phyloP scores from a whole-genome alignment of 2,797 vertebrate genomes.

The Cirrhinus molitorella region DNA sequence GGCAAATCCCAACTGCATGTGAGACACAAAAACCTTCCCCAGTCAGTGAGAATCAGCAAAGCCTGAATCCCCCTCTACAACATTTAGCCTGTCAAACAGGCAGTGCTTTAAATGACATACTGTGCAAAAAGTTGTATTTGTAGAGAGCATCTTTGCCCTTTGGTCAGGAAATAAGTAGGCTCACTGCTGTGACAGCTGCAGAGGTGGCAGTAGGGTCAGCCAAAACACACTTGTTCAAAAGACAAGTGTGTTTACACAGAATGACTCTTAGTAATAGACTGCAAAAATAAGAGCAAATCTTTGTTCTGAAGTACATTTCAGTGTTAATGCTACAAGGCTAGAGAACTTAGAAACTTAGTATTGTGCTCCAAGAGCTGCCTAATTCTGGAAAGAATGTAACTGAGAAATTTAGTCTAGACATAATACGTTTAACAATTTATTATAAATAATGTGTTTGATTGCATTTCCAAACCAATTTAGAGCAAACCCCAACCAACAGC shows the following conservation, averaged over 20 bases:
- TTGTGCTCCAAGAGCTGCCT: background rate
- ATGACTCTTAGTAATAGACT: conserved; percentile 14
- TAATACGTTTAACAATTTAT: conserved; percentile 9
- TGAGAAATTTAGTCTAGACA: conserved; percentile 13
- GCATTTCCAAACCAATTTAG: background rate
- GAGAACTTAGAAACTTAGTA: background rate
- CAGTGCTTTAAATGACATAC: conserved; percentile 7
- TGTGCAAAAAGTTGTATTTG: conserved; percentile 26
- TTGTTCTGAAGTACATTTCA: background rate
- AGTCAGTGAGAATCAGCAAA: conserved; percentile 19
- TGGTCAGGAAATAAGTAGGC: conserved; percentile 22
- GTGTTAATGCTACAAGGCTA: background rate
- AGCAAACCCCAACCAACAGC: background rate
- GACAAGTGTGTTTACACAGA: conserved; percentile 30
- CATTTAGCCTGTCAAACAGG: conserved; percentile 6
- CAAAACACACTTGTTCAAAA: conserved; percentile 38
- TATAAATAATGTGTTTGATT: background rate
- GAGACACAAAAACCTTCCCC: conserved; percentile 8
- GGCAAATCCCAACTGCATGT: background rate
- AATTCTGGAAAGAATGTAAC: conserved; percentile 18
- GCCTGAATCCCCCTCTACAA: background rate
- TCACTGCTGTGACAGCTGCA: conserved; percentile 45
- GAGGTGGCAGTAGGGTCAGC: conserved; percentile 30
- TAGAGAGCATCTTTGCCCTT: conserved; percentile 25
- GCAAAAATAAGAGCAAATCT: background rate